A percentile compares a stretch with the other conserved stretches of the same genome.
These are phyloP conservation scores for Synanthedon myopaeformis DNA, from an alignment of 2,888 invertebrate genomes.

Conservation along the genomic window DNA sequence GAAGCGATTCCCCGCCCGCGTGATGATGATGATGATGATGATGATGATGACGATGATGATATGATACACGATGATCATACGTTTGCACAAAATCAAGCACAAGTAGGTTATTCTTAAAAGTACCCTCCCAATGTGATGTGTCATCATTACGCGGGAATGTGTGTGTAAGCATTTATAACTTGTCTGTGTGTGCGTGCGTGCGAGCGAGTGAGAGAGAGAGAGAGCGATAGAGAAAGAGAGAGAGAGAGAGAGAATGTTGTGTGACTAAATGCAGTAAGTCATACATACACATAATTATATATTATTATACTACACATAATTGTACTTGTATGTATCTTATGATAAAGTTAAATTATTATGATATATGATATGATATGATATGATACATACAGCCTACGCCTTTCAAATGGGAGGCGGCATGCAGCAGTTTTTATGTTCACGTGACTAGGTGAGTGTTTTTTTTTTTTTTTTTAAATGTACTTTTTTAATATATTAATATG, in stretches of 20 bases:
- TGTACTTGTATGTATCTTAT: constrained; percentile 9
- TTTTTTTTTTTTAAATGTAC: too few relatives aligned
- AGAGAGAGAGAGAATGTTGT: too few relatives aligned
- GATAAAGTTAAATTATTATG: not conserved
- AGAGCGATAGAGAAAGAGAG: too few relatives aligned
- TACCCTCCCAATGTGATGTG: too few relatives aligned
- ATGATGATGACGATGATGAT: not conserved
- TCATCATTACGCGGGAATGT: too few relatives aligned
- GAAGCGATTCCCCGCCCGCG: constrained; percentile 2
- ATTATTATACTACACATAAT: constrained; percentile 9
- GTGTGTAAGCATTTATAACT: constrained; percentile 16
- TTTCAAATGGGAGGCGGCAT: constrained; percentile 23
- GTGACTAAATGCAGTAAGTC: too few relatives aligned
- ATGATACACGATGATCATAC: not conserved
- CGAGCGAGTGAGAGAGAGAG: too few relatives aligned
- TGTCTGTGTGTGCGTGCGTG: too few relatives aligned
- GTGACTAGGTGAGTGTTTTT: constrained; percentile 44
- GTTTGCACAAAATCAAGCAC: too few relatives aligned
- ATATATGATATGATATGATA: not conserved
- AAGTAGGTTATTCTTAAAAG: too few relatives aligned
- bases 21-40: not conserved
- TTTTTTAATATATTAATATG: too few relatives aligned
- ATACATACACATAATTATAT: too few relatives aligned
- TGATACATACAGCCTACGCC: constrained; percentile 21
- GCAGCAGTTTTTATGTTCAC: constrained; percentile 39